phyloP scores from a whole-genome alignment of 2,113 vertebrate genomes.

The Proterorhinus semilunaris region DNA sequence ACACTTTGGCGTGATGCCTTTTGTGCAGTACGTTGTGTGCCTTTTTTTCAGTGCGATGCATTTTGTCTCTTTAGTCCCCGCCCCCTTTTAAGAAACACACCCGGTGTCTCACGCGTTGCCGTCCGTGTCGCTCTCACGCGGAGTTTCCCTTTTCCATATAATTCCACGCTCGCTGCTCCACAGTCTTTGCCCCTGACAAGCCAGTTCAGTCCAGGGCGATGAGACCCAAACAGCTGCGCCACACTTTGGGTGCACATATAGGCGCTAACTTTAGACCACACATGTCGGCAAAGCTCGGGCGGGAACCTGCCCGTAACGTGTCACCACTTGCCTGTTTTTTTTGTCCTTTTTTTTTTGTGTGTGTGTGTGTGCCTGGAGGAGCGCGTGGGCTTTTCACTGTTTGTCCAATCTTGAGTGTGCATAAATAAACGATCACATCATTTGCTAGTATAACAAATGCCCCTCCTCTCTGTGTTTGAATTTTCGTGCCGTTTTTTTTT shows the following conservation, averaged over 20 bases:
- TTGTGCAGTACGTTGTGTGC: too few relatives aligned
- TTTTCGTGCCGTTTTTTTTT: conserved; percentile 34
- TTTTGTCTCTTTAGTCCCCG: too few relatives aligned
- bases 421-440: conserved; percentile 42
- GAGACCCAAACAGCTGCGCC: conserved; percentile 72
- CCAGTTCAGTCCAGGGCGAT: conserved; percentile 58
- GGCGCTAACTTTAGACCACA: conserved; percentile 73
- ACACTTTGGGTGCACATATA: conserved; percentile 51
- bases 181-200: conserved; percentile 53
- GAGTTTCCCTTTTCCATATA: background rate
- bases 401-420: conserved; percentile 29
- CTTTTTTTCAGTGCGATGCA: too few relatives aligned
- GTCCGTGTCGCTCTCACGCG: too few relatives aligned
- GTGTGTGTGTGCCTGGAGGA: background rate
- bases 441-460: conserved; percentile 45
- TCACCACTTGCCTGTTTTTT: conserved; percentile 56
- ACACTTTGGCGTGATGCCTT: too few relatives aligned
- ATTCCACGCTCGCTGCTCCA: background rate
- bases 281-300: conserved; percentile 61
- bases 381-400: conserved; percentile 24
- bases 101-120: too few relatives aligned
- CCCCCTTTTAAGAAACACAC: too few relatives aligned
- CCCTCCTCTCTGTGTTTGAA: conserved; percentile 24
- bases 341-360: too few relatives aligned
- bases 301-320: conserved; percentile 66